A percentile compares a stretch with the other conserved stretches of the same genome.
These are phyloP conservation scores for Anolis carolinensis DNA, from an alignment of 2,113 vertebrate species.

Conservation along the genomic window DNA sequence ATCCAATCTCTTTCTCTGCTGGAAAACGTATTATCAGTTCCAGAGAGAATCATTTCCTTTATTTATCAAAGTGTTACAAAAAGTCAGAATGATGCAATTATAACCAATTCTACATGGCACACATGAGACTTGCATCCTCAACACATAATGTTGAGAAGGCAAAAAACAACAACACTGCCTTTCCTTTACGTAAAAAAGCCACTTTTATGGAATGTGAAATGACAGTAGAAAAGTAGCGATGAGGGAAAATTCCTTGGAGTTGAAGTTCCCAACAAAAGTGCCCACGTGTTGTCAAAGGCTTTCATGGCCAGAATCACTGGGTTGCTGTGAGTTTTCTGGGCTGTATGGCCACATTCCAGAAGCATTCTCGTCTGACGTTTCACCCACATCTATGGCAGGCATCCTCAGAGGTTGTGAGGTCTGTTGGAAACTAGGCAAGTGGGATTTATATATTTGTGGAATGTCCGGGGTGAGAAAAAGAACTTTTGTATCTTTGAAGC, in stretches of 20 bases:
- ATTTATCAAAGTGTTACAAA: conserved; percentile 17
- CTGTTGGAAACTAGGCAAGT: too few species aligned
- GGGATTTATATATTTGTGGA: too few species aligned
- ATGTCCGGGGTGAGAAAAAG: too few species aligned
- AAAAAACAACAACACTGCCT: background rate
- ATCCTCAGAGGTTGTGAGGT: too few species aligned
- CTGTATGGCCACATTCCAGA: too few species aligned
- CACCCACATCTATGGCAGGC: too few species aligned
- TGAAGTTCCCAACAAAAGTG: background rate
- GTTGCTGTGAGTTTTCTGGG: too few species aligned
- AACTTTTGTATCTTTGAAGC: too few species aligned
- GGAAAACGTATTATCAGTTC: conserved; percentile 32
- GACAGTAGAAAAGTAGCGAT: background rate
- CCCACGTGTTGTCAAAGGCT: too few species aligned
- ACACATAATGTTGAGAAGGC: background rate
- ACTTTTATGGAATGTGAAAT: background rate
- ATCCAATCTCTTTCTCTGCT: conserved; percentile 20
- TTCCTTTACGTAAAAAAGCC: background rate
- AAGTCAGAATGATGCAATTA: background rate
- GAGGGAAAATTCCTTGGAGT: background rate
- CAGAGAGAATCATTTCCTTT: conserved; percentile 10
- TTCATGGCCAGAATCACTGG: too few species aligned
- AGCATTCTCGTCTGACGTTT: too few species aligned
- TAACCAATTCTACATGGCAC: background rate
- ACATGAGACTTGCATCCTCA: background rate